Evolutionary conservation across 2,888 invertebrate genomes (phyloP), one percentile per base, ranked within the genome.

Genomic region (Orthonevra nobilis): DNA sequence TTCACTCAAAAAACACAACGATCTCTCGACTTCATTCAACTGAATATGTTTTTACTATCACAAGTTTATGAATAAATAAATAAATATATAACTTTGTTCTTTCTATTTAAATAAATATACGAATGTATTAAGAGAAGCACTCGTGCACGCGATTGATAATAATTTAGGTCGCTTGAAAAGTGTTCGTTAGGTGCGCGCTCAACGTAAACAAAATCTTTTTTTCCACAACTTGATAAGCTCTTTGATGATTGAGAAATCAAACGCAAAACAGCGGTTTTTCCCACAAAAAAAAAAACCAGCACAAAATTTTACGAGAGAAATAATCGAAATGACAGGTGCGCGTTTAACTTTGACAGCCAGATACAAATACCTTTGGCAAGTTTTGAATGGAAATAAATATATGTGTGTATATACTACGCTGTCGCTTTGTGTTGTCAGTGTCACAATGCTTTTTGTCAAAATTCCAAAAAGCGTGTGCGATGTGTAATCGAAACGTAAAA

Each of bases 11-110:
- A n/a, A n/a, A n/a, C 54, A 60, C 58, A 61, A 46, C 44, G 3
- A 38, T 5, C 2, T 40, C 15, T 44, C 12, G 68, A 52, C 77
- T 77, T 72, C 77, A 77, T 77, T 77, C 77, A 77, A 72, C 32
- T 77, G 54, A 72, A n/a, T n/a, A n/a, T n/a, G n/a, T 44, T 72
- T 77, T 77, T 77, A 74, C 74, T 77, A 77, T 72, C 72, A 40
- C 42, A 38, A 38, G 10, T 40, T 19, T 44, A 61, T 56, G 46
- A 52, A 2, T 26, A 56, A 63, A 30, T 50, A 9, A 34, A 34
- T 10, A 19, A 17, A 5, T 36, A 38, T 17, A 36, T 10, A 23
- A 42, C 26, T 5, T 50, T 42, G 9, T 23, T 15, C 9, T 63
- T 26, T 32, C 20, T 40, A 64, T 40, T 30, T 14, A 64, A 17